Percentiles rank a stretch among this genome's conserved stretches.
These are phyloP conservation scores for Amniataba percoides DNA, from an alignment of 2,797 vertebrate species.

Conservation along the genomic window DNA sequence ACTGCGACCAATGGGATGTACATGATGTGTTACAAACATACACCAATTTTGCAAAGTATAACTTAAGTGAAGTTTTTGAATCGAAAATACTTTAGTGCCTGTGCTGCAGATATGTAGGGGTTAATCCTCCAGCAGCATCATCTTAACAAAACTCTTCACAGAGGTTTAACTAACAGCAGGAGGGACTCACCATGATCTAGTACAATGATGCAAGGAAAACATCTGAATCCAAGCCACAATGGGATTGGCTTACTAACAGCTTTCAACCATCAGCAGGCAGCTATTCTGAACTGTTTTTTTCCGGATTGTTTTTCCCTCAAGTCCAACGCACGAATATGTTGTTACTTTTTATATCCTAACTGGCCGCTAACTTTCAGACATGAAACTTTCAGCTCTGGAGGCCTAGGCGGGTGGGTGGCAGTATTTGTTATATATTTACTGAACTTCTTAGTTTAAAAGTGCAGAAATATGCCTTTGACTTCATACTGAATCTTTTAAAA, in stretches of 20 bases:
- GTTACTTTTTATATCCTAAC: constrained; percentile 51
- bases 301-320: constrained; percentile 50
- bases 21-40: constrained; percentile 7
- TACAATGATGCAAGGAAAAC: constrained; percentile 60
- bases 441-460: constrained; percentile 43
- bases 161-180: constrained; percentile 43
- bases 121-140: constrained; percentile 44
- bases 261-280: constrained; percentile 62
- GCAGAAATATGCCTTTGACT: constrained; percentile 38
- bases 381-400: constrained; percentile 14
- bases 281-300: constrained; percentile 50
- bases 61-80: constrained; percentile 3
- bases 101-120: constrained; percentile 13
- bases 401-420: constrained; percentile 17
- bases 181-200: constrained; percentile 40
- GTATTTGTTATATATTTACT: constrained; percentile 57
- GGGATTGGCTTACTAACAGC: constrained; percentile 52
- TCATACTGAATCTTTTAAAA: constrained; percentile 47
- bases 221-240: constrained; percentile 60
- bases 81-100: constrained; percentile 12
- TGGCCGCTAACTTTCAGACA: constrained; percentile 32
- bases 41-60: not conserved
- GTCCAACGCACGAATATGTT: constrained; percentile 25
- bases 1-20: constrained; percentile 37
- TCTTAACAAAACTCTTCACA: constrained; percentile 43